phyloP scores from a whole-genome alignment of 2,888 invertebrate genomes.

The Autographa pulchrina region DNA sequence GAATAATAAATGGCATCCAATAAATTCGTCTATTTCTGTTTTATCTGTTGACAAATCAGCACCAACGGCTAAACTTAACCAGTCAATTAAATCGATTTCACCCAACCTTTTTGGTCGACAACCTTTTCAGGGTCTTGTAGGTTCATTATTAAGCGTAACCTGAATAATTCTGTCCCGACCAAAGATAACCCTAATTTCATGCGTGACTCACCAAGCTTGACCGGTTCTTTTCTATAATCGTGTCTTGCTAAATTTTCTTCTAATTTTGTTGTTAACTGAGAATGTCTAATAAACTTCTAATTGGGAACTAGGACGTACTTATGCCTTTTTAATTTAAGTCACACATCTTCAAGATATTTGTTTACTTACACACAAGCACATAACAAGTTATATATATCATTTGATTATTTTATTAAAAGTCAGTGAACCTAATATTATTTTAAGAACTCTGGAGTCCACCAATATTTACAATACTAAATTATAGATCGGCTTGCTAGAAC shows the following conservation, averaged over 20 bases:
- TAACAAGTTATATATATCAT: no score
- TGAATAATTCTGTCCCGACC: constrained; percentile 53
- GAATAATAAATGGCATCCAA: neutral
- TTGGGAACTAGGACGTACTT: neutral
- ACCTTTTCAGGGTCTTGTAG: constrained; percentile 56
- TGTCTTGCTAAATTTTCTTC: constrained; percentile 40
- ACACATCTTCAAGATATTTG: no score
- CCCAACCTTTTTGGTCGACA: constrained; percentile 42
- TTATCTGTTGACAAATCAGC: constrained; percentile 24
- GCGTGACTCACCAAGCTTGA: constrained; percentile 50
- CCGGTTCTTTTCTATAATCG: constrained; percentile 38
- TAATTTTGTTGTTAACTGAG: constrained; percentile 28
- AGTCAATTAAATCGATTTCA: constrained; percentile 51
- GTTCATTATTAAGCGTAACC: constrained; percentile 57
- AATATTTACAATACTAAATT: no score
- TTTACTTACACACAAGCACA: no score
- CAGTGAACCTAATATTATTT: no score
- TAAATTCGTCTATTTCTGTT: constrained; percentile 6
- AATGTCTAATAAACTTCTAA: constrained; percentile 11
- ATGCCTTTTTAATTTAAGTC: neutral
- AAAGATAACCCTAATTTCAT: constrained; percentile 60
- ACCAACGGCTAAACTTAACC: constrained; percentile 44
- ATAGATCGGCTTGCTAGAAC: no score
- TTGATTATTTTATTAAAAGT: no score
- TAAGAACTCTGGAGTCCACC: no score